These are phyloP conservation scores for Teleogryllus oceanicus DNA, from an alignment of 2,888 invertebrate genomes.

Conservation along the genomic window DNA sequence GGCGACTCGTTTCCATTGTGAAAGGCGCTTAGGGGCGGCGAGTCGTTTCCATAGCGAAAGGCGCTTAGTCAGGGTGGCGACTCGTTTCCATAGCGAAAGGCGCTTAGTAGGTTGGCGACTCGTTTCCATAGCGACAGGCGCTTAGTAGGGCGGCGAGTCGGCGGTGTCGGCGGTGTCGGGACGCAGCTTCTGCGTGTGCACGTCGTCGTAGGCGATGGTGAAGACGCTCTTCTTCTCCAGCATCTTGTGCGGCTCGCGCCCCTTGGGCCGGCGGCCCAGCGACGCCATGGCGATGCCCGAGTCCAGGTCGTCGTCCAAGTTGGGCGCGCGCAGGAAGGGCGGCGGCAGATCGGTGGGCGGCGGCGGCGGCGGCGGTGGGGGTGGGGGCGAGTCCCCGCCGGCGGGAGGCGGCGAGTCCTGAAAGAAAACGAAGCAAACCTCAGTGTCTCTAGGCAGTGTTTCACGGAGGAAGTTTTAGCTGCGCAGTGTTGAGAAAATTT, in stretches of 20 bases:
- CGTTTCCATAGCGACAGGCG: too few species aligned
- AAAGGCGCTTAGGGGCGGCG: too few species aligned
- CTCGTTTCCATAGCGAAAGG: too few species aligned
- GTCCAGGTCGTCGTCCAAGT: slow-evolving; percentile 65
- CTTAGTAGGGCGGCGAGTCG: slow-evolving; percentile 58
- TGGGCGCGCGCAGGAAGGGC: slow-evolving; percentile 21
- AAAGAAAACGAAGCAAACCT: too few species aligned
- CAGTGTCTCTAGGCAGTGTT: too few species aligned
- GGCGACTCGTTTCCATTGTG: too few species aligned
- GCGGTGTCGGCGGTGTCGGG: slow-evolving; percentile 77
- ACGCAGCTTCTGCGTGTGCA: slow-evolving; percentile 76
- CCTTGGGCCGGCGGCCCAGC: slow-evolving; percentile 39
- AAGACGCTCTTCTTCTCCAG: slow-evolving; percentile 87
- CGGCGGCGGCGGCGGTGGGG: not conserved
- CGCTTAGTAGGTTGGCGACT: too few species aligned
- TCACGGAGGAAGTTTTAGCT: too few species aligned
- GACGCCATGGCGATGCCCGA: slow-evolving; percentile 74
- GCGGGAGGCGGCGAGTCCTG: too few species aligned
- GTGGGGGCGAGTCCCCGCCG: not conserved
- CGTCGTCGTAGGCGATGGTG: slow-evolving; percentile 88
- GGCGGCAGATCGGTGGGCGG: not conserved
- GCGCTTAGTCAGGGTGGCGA: too few species aligned
- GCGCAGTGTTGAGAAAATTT: too few species aligned
- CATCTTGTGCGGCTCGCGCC: slow-evolving; percentile 48
- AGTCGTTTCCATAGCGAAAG: too few species aligned